Base-by-base conservation (phyloP, 2,113 vertebrate species). In the Cervus canadensis region DNA sequence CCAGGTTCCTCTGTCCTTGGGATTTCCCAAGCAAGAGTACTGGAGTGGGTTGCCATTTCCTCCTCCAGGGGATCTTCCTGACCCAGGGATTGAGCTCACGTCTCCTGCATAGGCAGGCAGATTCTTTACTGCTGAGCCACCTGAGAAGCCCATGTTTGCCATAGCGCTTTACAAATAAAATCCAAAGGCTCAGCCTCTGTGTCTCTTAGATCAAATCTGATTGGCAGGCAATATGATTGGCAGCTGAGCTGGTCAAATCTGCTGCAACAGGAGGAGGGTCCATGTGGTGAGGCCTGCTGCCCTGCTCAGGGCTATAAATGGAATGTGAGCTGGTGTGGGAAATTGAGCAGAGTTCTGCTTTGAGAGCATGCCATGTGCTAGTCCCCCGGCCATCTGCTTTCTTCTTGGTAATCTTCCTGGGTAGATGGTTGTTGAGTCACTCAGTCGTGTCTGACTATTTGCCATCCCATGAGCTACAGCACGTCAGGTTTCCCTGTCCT, bases 351-450 rank as follows among this genome's bases (percentile, higher is more conserved):
- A 71, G 52, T 19, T 57, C 15, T 56, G 89, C 30, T 84, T 40
- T 6, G 33, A 54, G 26, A 15, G 4, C 6, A 7, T 1, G 0
- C n/a, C 4, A 5, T 0, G 2, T 23, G 25, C 25, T 4, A 25
- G 19, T 7, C 30, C 30, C 3, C 0, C 7, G 3, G 54, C 40
- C 33, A 0, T 21, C 25, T 84, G 60, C 33, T 43, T 92, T 56
- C 78, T 82, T 59, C 28, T 17, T 10, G 14, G 7, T 23, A 30
- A 59, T 17, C 59, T 13, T 30, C 12, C 56, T 64, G 33, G 62
- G 13, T 1, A 45, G 67, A 23, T 6, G 36, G 67, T 40, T 36
- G 19, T 12, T 71, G 10, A 71, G 10, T 71, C 5, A 1, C n/a
- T 71, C n/a, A 3, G 67, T 40, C 0, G 0, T 71, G 19, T 40